A percentile compares a stretch with the other conserved stretches of the same genome.
Conservation (phyloP, 35 echinoderm and acorn worm species). For the Apostichopus japonicus region DNA sequence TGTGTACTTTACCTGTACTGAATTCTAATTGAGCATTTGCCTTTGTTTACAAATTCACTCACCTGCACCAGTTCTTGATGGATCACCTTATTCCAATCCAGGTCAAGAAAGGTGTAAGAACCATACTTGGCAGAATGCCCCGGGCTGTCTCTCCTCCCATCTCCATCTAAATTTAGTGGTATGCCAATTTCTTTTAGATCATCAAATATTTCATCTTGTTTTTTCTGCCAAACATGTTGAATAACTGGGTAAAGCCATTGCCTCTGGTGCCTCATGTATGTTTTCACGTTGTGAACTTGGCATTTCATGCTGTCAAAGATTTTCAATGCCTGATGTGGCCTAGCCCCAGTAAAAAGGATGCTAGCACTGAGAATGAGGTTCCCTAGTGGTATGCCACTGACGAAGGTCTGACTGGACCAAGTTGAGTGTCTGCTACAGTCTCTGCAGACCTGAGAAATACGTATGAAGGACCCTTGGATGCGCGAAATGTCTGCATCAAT, state of each 20-base stretch:
- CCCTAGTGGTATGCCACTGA: background rate
- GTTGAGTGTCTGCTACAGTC: background rate
- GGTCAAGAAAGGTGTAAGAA: background rate
- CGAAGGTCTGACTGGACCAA: slow-evolving; percentile 37
- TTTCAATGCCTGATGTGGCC: slow-evolving; percentile 3
- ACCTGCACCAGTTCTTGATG: slow-evolving; percentile 14
- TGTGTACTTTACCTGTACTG: no score
- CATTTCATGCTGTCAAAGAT: background rate
- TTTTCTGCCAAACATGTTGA: background rate
- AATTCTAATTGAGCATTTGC: no score
- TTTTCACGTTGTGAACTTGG: background rate
- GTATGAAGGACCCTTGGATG: no score
- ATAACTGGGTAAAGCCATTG: slow-evolving; percentile 10
- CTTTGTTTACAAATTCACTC: no score
- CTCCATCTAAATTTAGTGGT: background rate
- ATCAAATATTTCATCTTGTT: background rate
- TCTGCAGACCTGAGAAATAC: no score
- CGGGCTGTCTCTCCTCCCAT: slow-evolving; percentile 8
- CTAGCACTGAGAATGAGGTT: slow-evolving; percentile 28
- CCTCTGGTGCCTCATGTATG: slow-evolving; percentile 6
- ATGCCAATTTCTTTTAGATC: background rate
- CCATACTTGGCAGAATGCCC: no score
- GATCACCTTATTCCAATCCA: slow-evolving; percentile 37
- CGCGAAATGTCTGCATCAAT: no score
- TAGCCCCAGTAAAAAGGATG: slow-evolving; percentile 17